phyloP scores from a whole-genome alignment of 92 coral and sea anemone species.

The Diadumene lineata region DNA sequence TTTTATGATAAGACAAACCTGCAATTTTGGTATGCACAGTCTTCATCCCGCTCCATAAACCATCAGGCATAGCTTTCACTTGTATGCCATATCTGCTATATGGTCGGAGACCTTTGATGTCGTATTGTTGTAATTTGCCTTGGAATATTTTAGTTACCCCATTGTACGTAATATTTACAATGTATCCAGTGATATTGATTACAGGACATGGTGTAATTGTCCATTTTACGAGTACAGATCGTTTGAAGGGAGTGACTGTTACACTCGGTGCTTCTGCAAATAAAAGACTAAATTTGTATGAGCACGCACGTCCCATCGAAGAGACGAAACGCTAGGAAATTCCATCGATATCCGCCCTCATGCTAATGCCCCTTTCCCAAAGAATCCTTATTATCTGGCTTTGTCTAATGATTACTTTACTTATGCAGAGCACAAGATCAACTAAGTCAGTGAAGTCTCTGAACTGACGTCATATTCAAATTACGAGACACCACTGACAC shows the following conservation, averaged over 20 bases:
- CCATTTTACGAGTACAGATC: constrained; percentile 2
- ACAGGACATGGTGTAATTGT: neutral
- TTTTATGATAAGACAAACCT: constrained; percentile 15
- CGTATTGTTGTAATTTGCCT: neutral
- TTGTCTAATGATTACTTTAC: too few relatives aligned
- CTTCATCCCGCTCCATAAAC: constrained; percentile 10
- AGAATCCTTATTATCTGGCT: too few relatives aligned
- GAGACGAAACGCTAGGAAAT: too few relatives aligned
- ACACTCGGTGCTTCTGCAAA: neutral
- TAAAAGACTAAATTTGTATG: neutral
- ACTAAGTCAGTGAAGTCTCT: too few relatives aligned
- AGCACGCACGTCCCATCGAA: too few relatives aligned
- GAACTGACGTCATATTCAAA: neutral
- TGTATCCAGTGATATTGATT: neutral
- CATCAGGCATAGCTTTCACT: constrained; percentile 12
- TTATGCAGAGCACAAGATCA: too few relatives aligned
- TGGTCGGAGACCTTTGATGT: constrained; percentile 19
- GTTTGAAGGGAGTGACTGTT: constrained; percentile 3
- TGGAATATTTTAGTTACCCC: neutral
- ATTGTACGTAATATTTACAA: neutral
- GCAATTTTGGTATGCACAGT: neutral
- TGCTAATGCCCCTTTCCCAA: too few relatives aligned
- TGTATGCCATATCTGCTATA: constrained; percentile 13
- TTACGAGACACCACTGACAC: neutral
- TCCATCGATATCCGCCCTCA: too few relatives aligned